A percentile compares a stretch with the other conserved stretches of the same genome.
Evolutionary conservation across 2,113 vertebrate species (phyloP).

Genomic region (Silurus asotus): DNA sequence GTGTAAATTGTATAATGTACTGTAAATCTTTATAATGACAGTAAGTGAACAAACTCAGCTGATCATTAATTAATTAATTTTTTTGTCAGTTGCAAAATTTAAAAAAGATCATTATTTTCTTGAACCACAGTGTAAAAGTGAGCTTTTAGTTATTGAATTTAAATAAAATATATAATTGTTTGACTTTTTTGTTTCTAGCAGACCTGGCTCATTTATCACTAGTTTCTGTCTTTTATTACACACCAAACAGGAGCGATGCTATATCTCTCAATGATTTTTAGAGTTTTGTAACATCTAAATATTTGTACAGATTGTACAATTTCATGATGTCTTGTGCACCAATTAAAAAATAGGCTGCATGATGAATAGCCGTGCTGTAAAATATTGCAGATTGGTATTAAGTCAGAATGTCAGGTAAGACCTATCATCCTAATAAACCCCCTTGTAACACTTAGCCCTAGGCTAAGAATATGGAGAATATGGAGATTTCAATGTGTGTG

Average conservation of each 20-base stretch:
- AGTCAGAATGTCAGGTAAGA: conserved; percentile 21
- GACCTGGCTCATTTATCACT: not conserved
- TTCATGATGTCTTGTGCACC: not conserved
- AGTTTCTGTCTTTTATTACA: not conserved
- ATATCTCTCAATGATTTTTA: not conserved
- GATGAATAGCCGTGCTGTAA: not conserved
- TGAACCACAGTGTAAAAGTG: not conserved
- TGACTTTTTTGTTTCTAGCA: not conserved
- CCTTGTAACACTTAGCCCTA: conserved; percentile 23
- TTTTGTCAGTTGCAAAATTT: not conserved
- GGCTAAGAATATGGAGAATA: conserved; percentile 32
- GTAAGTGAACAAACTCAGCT: not conserved
- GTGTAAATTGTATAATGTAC: not conserved
- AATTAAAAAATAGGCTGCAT: not conserved
- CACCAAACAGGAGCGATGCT: not conserved
- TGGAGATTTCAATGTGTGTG: not conserved
- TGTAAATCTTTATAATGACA: conserved; percentile 12
- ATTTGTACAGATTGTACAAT: not conserved
- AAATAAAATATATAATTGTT: not conserved
- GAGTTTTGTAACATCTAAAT: not conserved
- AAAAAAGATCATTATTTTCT: not conserved
- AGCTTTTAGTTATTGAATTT: not conserved
- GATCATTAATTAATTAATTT: not conserved
- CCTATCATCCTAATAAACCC: conserved; percentile 26
- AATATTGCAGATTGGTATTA: conserved; percentile 38